phyloP scores from a whole-genome alignment of 2,797 vertebrate species.

The Poeciliopsis paucimaculata region DNA sequence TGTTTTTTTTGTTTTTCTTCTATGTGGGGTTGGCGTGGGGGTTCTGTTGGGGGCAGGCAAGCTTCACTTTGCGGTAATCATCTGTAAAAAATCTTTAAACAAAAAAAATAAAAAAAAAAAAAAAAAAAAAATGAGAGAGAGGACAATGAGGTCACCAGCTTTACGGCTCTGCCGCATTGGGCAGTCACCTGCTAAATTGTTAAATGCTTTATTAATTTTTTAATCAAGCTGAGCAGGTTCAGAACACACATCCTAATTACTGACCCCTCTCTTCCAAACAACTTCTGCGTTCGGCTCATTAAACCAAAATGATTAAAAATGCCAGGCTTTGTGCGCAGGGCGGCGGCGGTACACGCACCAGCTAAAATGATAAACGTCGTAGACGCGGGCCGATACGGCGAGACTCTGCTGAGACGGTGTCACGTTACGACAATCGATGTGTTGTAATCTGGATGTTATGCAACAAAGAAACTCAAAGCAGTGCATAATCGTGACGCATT shows the following conservation, averaged over 20 bases:
- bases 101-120: not conserved
- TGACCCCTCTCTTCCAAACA: conserved; percentile 52
- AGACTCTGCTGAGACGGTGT: no score
- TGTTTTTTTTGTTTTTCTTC: no score
- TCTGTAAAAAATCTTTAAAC: conserved; percentile 98
- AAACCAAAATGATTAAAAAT: conserved; percentile 67
- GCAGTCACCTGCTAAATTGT: conserved; percentile 67
- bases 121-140: not conserved
- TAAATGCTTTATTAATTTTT: conserved; percentile 70
- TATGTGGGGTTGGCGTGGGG: no score
- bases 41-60: no score
- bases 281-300: conserved; percentile 63
- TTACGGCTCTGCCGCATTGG: conserved; percentile 41
- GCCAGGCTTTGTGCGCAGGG: conserved; percentile 28
- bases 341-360: not conserved
- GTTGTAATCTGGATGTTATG: not conserved
- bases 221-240: conserved; percentile 65
- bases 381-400: not conserved
- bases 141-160: conserved; percentile 56
- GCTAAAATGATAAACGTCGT: conserved; percentile 6
- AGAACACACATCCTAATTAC: conserved; percentile 67
- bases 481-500: no score
- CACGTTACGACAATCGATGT: not conserved
- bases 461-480: not conserved
- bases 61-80: conserved; percentile 74